phyloP scores from a whole-genome alignment of 2,888 invertebrate species.

The Ceriagrion tenellum region DNA sequence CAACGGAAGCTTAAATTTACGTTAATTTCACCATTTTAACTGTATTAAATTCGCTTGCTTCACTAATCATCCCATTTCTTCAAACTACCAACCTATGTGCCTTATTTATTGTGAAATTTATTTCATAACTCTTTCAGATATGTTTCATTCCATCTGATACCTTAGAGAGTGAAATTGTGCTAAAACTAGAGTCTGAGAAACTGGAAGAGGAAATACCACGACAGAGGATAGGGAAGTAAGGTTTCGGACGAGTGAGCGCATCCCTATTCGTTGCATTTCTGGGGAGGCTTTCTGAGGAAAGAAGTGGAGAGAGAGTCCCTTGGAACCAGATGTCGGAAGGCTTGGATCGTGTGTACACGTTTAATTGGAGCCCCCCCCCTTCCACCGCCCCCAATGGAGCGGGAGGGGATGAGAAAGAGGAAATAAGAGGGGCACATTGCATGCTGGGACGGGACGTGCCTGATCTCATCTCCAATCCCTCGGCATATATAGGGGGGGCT shows the following conservation, averaged over 20 bases:
- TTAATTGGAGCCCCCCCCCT: slow-evolving; percentile 23
- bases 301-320: background rate
- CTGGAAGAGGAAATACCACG: too few species aligned
- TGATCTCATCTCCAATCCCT: slow-evolving; percentile 28
- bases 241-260: background rate
- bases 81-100: too few species aligned
- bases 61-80: too few species aligned
- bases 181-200: too few species aligned
- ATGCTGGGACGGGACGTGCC: slow-evolving; percentile 49
- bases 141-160: too few species aligned
- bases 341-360: slow-evolving; percentile 52
- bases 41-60: too few species aligned
- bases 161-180: too few species aligned
- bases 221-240: background rate
- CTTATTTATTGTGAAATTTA: too few species aligned
- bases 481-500: background rate
- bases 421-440: background rate
- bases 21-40: too few species aligned
- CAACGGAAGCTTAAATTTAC: too few species aligned
- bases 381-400: background rate
- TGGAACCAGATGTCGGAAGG: slow-evolving; percentile 35
- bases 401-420: background rate
- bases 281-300: background rate
- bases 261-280: background rate
- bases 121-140: too few species aligned